A percentile compares a stretch with the other conserved stretches of the same genome.
Evolutionary conservation across 2,113 vertebrate species (phyloP).

Genomic region (Emydocephalus ijimae): DNA sequence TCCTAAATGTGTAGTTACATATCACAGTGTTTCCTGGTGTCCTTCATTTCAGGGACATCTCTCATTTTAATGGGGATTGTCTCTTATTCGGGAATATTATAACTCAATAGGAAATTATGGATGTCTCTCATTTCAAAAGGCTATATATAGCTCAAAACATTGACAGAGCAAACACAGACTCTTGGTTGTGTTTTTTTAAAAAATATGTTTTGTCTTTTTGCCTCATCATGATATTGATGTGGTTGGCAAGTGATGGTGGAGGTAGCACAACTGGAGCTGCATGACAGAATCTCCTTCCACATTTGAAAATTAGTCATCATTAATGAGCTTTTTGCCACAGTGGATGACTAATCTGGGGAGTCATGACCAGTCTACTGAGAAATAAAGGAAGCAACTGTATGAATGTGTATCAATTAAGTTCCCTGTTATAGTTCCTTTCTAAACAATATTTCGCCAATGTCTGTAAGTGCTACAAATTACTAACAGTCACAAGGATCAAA

Average conservation of each 20-base stretch:
- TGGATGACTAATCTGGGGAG: conserved; percentile 25
- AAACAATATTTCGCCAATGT: conserved; percentile 3
- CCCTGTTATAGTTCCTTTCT: conserved; percentile 27
- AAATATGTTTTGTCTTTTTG: conserved; percentile 10
- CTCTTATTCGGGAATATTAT: conserved; percentile 12
- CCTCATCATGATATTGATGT: not conserved
- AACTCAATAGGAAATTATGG: conserved; percentile 19
- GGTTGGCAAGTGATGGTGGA: conserved; percentile 6
- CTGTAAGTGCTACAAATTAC: conserved; percentile 34
- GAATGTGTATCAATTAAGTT: conserved; percentile 42
- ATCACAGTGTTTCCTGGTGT: conserved; percentile 3
- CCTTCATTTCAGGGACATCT: not conserved
- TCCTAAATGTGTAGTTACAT: not conserved
- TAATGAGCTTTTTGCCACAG: conserved; percentile 19
- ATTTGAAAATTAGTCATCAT: conserved; percentile 32
- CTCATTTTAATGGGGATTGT: conserved; percentile 28
- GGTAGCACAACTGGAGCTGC: accelerated
- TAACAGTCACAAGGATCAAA: not conserved
- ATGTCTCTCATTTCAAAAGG: conserved; percentile 21
- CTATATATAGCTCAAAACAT: conserved; percentile 25
- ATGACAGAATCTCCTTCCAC: conserved; percentile 7
- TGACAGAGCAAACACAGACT: not conserved
- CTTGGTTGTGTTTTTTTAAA: not conserved
- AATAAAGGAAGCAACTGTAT: not conserved
- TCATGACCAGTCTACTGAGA: conserved; percentile 1